These are phyloP conservation scores for Zalophus californianus DNA, from an alignment of 2,797 vertebrate species.

Conservation along the genomic window DNA sequence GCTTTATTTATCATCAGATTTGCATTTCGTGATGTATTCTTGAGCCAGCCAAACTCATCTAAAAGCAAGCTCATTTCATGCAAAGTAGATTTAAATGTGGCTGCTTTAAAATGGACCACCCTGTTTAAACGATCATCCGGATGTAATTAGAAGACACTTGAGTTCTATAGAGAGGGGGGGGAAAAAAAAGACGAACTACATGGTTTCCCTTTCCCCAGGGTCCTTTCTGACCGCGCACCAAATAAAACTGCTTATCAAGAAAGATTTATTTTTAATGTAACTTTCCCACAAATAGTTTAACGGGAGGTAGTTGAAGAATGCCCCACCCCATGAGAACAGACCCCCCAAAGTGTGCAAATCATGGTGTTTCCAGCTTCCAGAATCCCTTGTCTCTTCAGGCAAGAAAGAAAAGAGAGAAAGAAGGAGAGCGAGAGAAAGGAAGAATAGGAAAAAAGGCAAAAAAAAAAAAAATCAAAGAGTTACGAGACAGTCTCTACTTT, in stretches of 20 bases:
- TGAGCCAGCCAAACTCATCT: conserved; percentile 81
- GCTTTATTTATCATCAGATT: conserved; percentile 81
- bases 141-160: conserved; percentile 80
- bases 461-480: background rate
- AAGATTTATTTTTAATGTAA: conserved; percentile 76
- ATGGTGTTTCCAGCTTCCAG: conserved; percentile 2
- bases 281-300: conserved; percentile 66
- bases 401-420: background rate
- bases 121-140: conserved; percentile 76
- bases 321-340: background rate
- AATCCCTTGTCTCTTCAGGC: background rate
- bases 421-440: background rate
- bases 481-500: background rate
- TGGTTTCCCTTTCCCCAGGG: conserved; percentile 51
- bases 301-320: conserved; percentile 40
- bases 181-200: background rate
- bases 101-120: conserved; percentile 80
- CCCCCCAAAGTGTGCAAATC: background rate
- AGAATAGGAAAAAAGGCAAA: background rate
- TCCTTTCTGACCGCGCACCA: conserved; percentile 64
- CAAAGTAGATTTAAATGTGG: conserved; percentile 81
- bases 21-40: conserved; percentile 81
- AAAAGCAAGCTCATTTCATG: conserved; percentile 81
- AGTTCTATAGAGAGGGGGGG: conserved; percentile 1
- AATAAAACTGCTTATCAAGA: conserved; percentile 70